phyloP scores from a whole-genome alignment of 2,113 vertebrate species.

The Mormyrus lacerda region DNA sequence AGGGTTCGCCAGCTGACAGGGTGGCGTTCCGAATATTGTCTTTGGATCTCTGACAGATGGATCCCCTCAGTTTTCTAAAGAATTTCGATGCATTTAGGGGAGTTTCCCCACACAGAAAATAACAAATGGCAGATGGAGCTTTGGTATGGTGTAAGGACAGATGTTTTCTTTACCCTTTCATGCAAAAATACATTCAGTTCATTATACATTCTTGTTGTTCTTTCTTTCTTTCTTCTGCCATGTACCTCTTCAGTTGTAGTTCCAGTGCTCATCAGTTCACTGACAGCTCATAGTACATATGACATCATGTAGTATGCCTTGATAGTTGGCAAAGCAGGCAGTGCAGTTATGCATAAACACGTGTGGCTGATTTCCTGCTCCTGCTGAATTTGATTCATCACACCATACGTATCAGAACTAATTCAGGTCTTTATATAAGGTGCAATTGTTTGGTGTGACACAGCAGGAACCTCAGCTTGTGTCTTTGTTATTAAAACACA shows the following conservation, averaged over 20 bases:
- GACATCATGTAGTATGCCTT: neutral
- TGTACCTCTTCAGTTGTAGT: neutral
- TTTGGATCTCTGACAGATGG: neutral
- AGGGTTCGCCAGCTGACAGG: neutral
- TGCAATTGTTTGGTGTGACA: neutral
- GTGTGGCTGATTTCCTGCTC: neutral
- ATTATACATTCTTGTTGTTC: neutral
- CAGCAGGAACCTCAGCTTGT: neutral
- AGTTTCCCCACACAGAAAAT: neutral
- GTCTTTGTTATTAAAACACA: constrained; percentile 1
- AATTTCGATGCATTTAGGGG: neutral
- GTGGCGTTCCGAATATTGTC: neutral
- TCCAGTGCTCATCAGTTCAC: neutral
- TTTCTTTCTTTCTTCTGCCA: neutral
- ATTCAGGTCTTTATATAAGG: neutral
- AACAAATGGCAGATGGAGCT: neutral
- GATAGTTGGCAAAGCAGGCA: neutral
- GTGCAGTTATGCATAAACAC: neutral
- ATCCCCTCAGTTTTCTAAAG: neutral
- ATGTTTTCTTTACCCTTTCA: neutral
- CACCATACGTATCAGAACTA: neutral
- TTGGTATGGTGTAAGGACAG: neutral
- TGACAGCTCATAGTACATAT: neutral
- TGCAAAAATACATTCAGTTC: neutral
- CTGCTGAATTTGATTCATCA: neutral